A percentile compares a stretch with the other conserved stretches of the same genome.
Evolutionary conservation across 2,113 vertebrate genomes (phyloP).

Genomic region (Mesoclemmys tuberculata): DNA sequence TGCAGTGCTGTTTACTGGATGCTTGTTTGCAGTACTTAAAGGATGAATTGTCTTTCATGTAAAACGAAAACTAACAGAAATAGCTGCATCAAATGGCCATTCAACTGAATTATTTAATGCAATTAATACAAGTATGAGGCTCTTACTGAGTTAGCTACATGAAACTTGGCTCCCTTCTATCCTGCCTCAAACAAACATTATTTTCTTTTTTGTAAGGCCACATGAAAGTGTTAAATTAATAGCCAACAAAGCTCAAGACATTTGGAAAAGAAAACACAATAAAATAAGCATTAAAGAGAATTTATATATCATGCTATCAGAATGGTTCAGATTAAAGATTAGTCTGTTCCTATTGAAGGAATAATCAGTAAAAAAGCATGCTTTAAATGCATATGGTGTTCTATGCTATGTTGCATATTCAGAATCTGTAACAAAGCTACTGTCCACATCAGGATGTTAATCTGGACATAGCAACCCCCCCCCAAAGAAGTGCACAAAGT

Average conservation of each 20-base stretch:
- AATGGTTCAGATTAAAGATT: not conserved
- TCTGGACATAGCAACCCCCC: not conserved
- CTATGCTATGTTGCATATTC: not conserved
- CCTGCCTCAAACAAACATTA: not conserved
- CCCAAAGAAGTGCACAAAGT: conserved; percentile 13
- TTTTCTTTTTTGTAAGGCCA: not conserved
- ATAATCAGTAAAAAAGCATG: not conserved
- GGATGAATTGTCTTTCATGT: not conserved
- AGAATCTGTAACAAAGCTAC: not conserved
- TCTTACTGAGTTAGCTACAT: not conserved
- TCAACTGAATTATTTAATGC: conserved; percentile 55
- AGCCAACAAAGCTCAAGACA: not conserved
- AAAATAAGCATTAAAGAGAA: not conserved
- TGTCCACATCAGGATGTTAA: not conserved
- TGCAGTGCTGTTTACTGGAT: not conserved
- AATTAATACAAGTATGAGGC: conserved; percentile 34
- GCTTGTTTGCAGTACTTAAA: not conserved
- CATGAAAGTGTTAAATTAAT: not conserved
- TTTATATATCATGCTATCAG: not conserved
- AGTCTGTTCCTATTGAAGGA: not conserved
- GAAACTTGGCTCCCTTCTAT: not conserved
- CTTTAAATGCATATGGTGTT: not conserved
- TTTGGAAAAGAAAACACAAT: not conserved
- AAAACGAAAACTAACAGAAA: conserved; percentile 13
- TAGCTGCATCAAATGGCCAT: not conserved